These are phyloP conservation scores for Sebastes aleutianus DNA, from an alignment of 2,797 vertebrate species.

Conservation along the genomic window DNA sequence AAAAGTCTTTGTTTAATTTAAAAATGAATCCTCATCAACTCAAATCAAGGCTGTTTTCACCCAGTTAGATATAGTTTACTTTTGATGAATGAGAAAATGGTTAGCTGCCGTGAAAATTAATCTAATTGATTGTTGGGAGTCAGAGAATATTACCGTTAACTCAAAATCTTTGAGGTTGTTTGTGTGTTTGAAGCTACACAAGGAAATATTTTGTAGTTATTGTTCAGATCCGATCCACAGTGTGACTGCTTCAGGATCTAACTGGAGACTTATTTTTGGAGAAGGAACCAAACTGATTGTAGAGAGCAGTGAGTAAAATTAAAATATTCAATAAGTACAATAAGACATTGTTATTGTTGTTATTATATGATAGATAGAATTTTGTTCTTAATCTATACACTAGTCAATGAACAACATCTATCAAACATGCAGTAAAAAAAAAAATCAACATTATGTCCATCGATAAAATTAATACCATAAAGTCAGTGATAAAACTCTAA, in stretches of 20 bases:
- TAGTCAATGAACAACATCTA: background rate
- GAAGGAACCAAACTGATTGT: no score
- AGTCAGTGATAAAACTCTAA: no score
- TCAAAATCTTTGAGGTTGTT: background rate
- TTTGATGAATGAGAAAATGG: background rate
- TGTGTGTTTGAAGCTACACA: background rate
- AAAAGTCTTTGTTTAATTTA: background rate
- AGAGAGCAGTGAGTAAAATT: background rate
- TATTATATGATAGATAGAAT: background rate
- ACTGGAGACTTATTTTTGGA: constrained; percentile 26
- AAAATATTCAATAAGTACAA: background rate
- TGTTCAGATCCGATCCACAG: constrained; percentile 7
- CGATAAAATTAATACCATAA: background rate
- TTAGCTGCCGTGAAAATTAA: background rate
- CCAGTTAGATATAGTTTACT: background rate
- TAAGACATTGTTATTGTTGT: no score
- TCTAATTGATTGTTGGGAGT: background rate
- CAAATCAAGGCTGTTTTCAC: background rate
- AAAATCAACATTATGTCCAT: no score
- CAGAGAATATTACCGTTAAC: background rate
- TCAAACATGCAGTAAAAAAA: background rate
- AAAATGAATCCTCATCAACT: background rate
- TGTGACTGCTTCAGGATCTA: constrained; percentile 51
- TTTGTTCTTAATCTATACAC: background rate
- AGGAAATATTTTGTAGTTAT: background rate